phyloP scores from a whole-genome alignment of 2,888 invertebrate genomes.

The Ophioninae sp. region DNA sequence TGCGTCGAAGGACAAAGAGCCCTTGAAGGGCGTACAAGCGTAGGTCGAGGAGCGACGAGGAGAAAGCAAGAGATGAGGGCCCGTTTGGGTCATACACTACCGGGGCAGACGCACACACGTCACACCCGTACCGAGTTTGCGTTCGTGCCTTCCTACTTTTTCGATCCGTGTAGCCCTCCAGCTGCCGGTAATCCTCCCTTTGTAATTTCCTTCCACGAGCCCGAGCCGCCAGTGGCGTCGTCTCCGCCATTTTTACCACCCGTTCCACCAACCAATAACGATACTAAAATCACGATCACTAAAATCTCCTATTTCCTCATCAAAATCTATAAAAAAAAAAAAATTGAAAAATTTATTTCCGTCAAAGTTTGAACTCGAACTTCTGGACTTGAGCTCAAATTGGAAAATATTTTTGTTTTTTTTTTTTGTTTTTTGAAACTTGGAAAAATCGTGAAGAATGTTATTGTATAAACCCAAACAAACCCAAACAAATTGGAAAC shows the following conservation, averaged over 20 bases:
- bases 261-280: too few species aligned
- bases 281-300: too few species aligned
- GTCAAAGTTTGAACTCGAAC: too few species aligned
- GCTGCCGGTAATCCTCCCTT: constrained; percentile 81
- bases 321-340: too few species aligned
- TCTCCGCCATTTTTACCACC: constrained; percentile 52
- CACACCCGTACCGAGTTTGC: background rate
- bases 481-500: too few species aligned
- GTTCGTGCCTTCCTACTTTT: constrained; percentile 44
- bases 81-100: constrained; percentile 38
- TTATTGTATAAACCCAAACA: too few species aligned
- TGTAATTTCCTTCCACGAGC: constrained; percentile 80
- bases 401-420: too few species aligned
- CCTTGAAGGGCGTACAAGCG: constrained; percentile 68
- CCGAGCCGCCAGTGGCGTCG: constrained; percentile 77
- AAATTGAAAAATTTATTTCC: too few species aligned
- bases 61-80: constrained; percentile 58
- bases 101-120: constrained; percentile 29
- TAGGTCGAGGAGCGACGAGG: constrained; percentile 38
- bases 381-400: too few species aligned
- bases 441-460: too few species aligned
- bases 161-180: constrained; percentile 74
- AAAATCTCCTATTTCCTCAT: too few species aligned
- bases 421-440: too few species aligned
- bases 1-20: constrained; percentile 80